Evolutionary conservation across 2,113 vertebrate genomes (phyloP).

Genomic region (Gorsachius goisagi): DNA sequence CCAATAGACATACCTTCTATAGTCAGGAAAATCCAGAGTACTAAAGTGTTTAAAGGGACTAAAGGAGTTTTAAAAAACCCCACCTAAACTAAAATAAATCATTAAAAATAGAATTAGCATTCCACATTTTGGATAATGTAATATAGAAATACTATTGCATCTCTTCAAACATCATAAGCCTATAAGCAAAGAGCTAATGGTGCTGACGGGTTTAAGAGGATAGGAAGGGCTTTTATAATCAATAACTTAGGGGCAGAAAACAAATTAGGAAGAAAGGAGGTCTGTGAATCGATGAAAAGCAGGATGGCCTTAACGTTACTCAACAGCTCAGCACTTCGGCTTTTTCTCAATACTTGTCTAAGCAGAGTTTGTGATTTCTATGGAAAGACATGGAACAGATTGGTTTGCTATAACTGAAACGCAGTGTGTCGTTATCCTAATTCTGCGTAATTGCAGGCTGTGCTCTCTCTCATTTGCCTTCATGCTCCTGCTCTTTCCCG

Average conservation of each 20-base stretch:
- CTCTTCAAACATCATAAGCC: not conserved
- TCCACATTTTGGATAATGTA: not conserved
- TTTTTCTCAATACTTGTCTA: not conserved
- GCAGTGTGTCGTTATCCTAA: not conserved
- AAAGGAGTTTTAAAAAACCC: not conserved
- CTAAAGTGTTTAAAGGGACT: not conserved
- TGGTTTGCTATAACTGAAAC: not conserved
- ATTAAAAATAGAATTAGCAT: conserved; percentile 27
- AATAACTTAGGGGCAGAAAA: conserved; percentile 17
- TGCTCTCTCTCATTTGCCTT: not conserved
- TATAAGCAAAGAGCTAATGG: conserved; percentile 31
- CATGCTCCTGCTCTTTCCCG: not conserved
- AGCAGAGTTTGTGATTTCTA: not conserved
- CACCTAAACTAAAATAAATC: not conserved
- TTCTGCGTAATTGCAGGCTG: not conserved
- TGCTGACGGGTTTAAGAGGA: conserved; percentile 24
- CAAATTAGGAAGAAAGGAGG: not conserved
- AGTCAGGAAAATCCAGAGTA: not conserved
- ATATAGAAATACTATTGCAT: not conserved
- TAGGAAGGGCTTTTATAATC: not conserved
- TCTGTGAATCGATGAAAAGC: not conserved
- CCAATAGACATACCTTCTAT: not conserved
- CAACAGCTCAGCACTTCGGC: not conserved
- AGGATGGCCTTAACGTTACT: not conserved
- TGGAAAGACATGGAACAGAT: not conserved